A percentile compares a stretch with the other conserved stretches of the same genome.
Conservation (phyloP, 2,797 vertebrate genomes). For the Taenioides sp. region DNA sequence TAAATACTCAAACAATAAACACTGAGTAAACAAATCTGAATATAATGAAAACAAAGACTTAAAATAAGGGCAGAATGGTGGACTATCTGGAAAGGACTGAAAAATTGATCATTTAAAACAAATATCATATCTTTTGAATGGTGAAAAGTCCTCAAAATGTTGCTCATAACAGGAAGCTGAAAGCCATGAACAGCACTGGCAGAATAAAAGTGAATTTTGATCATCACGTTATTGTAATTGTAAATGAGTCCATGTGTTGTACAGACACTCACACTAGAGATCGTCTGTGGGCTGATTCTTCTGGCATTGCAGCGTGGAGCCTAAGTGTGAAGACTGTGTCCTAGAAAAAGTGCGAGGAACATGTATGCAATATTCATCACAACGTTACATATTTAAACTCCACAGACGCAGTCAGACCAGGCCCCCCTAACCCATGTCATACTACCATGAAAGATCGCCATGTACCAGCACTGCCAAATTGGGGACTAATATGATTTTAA, state of each 20-base stretch:
- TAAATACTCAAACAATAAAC: too few relatives aligned
- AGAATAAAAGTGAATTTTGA: background rate
- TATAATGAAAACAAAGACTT: too few relatives aligned
- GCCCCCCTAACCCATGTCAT: constrained; percentile 36
- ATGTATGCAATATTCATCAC: constrained; percentile 63
- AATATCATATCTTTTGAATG: too few relatives aligned
- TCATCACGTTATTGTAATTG: background rate
- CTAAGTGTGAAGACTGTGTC: constrained; percentile 36
- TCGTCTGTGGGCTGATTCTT: background rate
- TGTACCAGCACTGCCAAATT: constrained; percentile 1
- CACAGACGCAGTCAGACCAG: constrained; percentile 27
- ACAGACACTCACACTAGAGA: constrained; percentile 20
- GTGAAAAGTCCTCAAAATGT: too few relatives aligned
- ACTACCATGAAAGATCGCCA: constrained; percentile 30
- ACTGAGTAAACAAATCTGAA: too few relatives aligned
- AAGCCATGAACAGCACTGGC: background rate
- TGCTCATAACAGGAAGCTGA: too few relatives aligned
- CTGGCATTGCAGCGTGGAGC: background rate
- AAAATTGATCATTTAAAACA: too few relatives aligned
- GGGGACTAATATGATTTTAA: background rate
- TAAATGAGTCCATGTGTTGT: background rate
- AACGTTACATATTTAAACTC: constrained; percentile 59
- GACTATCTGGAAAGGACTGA: too few relatives aligned
- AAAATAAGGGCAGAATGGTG: too few relatives aligned
- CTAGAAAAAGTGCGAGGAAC: constrained; percentile 55